Evolutionary conservation across 2,113 vertebrate species (phyloP), one percentile per base, ranked within the genome.

Genomic region (Oncorhynchus nerka): DNA sequence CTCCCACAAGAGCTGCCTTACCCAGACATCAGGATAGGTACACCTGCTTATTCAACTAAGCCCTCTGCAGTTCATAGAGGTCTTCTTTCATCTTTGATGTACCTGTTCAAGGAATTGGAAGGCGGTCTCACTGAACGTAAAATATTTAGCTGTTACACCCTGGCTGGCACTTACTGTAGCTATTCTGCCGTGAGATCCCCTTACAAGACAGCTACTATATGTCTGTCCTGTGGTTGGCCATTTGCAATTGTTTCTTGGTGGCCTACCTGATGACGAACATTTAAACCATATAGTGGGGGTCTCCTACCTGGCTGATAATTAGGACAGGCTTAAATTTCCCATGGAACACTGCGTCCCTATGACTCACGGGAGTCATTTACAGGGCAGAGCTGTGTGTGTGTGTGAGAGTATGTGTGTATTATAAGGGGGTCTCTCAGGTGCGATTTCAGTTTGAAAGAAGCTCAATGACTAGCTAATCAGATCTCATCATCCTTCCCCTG

Each of bases 1-100:
- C 91, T 90, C 85, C 93, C 95, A n/a, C 94, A 95, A 78, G 96
- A 98, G 76, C 93, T 99, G 84, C 96, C 96, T 79, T 97, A 96
- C 90, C 94, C 96, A 34, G 97, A 99, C 85, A 91, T 93, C 78
- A 94, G 95, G 94, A 98, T 99, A 94, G 97, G 97, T 99, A 89
- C 90, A 81, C 3, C 26, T 61, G 30, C 55, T 72, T 51, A 62
- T 62, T 62, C 59, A 62, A 22, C 59, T 62, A 13, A 62, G 59
- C n/a, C 59, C 19, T 22, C n/a, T 62, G 20, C 59, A 64, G 8
- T 26, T n/a, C 22, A 64, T 22, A 22, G 61, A n/a, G 61, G 9
- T 45, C 39, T 45, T 11, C 61, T 64, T 22, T 11, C 22, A 64
- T 19, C 22, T 26, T 64, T 64, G 24, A 64, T 64, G 51, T 55